These are phyloP conservation scores for Limulus polyphemus DNA, from an alignment of 2,888 invertebrate species.

Conservation along the genomic window DNA sequence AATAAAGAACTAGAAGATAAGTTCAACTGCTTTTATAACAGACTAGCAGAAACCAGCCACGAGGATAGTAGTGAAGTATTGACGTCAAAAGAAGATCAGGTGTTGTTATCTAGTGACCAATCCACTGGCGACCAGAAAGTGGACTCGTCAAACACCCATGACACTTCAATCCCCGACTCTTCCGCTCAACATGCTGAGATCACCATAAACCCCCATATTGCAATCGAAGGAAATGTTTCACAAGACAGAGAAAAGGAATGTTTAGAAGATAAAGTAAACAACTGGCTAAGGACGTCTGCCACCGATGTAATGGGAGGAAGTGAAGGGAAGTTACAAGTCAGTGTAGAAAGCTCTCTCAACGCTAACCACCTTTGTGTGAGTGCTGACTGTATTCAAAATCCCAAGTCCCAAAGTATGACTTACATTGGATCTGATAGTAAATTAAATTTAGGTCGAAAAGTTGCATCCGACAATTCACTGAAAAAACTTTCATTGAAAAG, in stretches of 20 bases:
- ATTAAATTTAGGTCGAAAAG: constrained; percentile 17
- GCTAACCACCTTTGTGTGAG: neutral
- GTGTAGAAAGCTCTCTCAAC: constrained; percentile 15
- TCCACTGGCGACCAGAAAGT: constrained; percentile 6
- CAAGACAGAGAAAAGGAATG: too few species aligned
- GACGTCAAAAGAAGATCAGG: constrained; percentile 24
- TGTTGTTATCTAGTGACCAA: constrained; percentile 15
- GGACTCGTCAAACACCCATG: constrained; percentile 9
- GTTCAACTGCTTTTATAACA: constrained; percentile 26
- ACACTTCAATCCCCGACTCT: constrained; percentile 21
- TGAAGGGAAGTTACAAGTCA: constrained; percentile 7
- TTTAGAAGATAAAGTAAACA: too few species aligned
- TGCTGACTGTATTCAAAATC: too few species aligned
- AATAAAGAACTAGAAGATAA: constrained; percentile 25
- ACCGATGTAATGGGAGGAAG: neutral
- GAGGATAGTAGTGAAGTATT: constrained; percentile 26
- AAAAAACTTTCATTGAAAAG: constrained; percentile 24
- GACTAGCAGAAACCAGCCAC: constrained; percentile 24
- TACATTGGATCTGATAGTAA: constrained; percentile 12
- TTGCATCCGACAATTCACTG: constrained; percentile 24
- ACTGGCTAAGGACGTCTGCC: too few species aligned
- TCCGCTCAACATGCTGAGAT: constrained; percentile 6
- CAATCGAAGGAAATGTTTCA: neutral
- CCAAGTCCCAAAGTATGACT: constrained; percentile 20
- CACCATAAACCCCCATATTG: constrained; percentile 8